Percentiles rank a stretch among this genome's conserved stretches.
These are phyloP conservation scores for Prostheceraeus crozeri DNA, from an alignment of 2,888 invertebrate genomes.

Conservation along the genomic window DNA sequence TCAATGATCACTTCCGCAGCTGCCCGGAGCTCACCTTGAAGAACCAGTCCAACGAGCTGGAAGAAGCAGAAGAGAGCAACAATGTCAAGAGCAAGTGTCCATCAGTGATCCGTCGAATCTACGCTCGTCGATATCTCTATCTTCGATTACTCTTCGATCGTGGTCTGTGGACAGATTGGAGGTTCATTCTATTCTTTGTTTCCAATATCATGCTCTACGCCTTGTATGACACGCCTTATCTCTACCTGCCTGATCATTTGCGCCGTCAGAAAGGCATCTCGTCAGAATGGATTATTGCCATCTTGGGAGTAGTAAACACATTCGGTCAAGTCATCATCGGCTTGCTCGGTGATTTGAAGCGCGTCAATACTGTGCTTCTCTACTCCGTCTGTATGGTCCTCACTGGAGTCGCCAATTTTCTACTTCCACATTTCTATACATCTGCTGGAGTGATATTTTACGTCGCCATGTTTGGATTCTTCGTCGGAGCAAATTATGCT, in stretches of 20 bases:
- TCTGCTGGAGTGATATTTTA: slow-evolving; percentile 45
- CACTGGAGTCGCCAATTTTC: slow-evolving; percentile 54
- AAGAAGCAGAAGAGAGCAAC: too few relatives aligned
- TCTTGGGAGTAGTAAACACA: slow-evolving; percentile 71
- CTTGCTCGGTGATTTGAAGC: slow-evolving; percentile 75
- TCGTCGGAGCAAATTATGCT: slow-evolving; percentile 83
- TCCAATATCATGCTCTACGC: slow-evolving; percentile 80
- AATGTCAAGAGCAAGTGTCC: too few relatives aligned
- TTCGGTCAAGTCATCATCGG: slow-evolving; percentile 69
- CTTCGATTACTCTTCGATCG: neutral
- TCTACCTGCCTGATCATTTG: slow-evolving; percentile 67
- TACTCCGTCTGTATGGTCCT: slow-evolving; percentile 69
- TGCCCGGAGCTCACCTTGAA: slow-evolving; percentile 8
- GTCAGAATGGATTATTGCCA: slow-evolving; percentile 68
- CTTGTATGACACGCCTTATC: slow-evolving; percentile 84
- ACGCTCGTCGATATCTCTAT: neutral
- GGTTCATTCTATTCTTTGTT: slow-evolving; percentile 62
- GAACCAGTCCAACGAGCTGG: too few relatives aligned
- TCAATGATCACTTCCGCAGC: too few relatives aligned
- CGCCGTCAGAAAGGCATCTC: too few relatives aligned
- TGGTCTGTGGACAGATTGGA: neutral
- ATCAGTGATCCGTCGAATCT: too few relatives aligned
- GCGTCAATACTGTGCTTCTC: slow-evolving; percentile 72
- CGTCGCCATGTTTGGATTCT: slow-evolving; percentile 67
- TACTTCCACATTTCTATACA: slow-evolving; percentile 46